Evolutionary conservation across 92 coral and sea anemone genomes (phyloP).

Genomic region (Parazoanthus swiftii): DNA sequence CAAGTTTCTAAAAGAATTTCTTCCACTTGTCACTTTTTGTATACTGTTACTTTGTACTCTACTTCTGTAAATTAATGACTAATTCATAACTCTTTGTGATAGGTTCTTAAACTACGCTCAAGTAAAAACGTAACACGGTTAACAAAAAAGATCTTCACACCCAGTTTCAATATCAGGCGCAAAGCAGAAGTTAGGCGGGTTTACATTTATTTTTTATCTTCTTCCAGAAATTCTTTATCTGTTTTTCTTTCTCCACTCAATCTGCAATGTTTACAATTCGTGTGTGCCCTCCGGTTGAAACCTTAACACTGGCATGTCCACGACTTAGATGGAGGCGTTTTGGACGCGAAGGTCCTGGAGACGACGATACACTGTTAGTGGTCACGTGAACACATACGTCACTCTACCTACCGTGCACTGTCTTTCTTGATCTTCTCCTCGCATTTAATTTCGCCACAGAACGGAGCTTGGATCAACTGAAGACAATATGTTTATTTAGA

Average conservation of each 20-base stretch:
- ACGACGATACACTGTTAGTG: background rate
- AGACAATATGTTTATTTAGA: background rate
- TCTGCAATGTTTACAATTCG: no score
- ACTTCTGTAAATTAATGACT: background rate
- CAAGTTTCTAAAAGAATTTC: no score
- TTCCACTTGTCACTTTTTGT: background rate
- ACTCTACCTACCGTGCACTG: slow-evolving; percentile 77
- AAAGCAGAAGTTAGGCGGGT: no score
- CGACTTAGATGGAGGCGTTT: background rate
- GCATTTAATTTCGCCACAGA: slow-evolving; percentile 87
- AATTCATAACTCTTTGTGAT: background rate
- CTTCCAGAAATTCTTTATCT: no score
- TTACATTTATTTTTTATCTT: no score
- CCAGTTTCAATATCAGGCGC: no score
- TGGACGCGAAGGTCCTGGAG: background rate
- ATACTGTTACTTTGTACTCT: background rate
- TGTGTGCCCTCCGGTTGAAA: no score
- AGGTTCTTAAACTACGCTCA: no score
- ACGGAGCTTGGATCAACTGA: slow-evolving; percentile 98
- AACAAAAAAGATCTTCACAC: no score
- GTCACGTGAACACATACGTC: background rate
- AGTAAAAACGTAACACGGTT: no score
- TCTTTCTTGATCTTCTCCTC: slow-evolving; percentile 97
- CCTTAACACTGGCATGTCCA: no score
- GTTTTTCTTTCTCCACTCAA: no score